Conservation (phyloP, 1,140 invertebrate genomes). For the Ceratina australensis region DNA sequence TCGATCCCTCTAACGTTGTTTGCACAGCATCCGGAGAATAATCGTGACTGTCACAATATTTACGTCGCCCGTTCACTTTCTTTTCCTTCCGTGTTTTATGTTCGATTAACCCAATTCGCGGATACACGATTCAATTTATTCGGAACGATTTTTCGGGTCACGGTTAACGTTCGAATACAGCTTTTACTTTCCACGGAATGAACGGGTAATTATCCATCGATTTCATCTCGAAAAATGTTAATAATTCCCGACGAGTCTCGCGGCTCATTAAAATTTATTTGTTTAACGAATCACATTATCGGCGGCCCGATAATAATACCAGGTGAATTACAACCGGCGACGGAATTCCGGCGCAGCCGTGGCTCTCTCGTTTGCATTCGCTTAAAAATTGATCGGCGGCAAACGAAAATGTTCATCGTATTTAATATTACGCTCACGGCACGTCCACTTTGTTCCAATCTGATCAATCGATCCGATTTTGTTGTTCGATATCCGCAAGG, state of each 20-base stretch:
- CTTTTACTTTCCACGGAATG: slow-evolving; percentile 31
- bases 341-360: background rate
- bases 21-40: too few relatives aligned
- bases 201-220: slow-evolving; percentile 24
- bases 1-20: too few relatives aligned
- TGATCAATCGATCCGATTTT: background rate
- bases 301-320: slow-evolving; percentile 13
- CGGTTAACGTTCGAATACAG: slow-evolving; percentile 35
- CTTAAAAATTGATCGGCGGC: background rate
- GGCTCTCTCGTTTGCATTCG: background rate
- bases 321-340: slow-evolving; percentile 27
- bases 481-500: background rate
- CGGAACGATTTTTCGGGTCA: slow-evolving; percentile 36
- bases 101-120: background rate
- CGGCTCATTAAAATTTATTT: slow-evolving; percentile 21
- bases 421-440: too few relatives aligned
- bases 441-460: background rate
- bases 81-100: background rate
- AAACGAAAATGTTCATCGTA: background rate
- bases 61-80: slow-evolving; percentile 7
- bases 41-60: background rate
- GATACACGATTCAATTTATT: background rate
- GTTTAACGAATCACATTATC: slow-evolving; percentile 33
- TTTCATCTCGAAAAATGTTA: slow-evolving; percentile 41
- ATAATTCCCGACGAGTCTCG: slow-evolving; percentile 12